phyloP scores from a whole-genome alignment of 2,888 invertebrate genomes.

The Rhopalosiphum nymphaeae region DNA sequence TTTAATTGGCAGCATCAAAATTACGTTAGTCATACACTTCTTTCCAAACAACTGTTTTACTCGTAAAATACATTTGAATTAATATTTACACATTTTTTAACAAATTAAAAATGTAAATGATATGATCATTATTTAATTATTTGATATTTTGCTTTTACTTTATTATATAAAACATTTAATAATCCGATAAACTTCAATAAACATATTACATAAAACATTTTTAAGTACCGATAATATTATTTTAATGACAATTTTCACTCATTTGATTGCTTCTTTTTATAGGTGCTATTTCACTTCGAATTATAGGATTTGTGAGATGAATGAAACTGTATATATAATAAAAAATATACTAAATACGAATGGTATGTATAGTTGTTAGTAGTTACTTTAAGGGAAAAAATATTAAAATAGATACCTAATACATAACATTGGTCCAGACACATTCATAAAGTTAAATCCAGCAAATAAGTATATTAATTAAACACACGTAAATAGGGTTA shows the following conservation, averaged over 20 bases:
- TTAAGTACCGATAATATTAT: not conserved
- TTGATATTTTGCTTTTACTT: not conserved
- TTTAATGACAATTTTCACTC: not conserved
- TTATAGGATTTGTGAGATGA: not conserved
- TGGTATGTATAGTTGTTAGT: not conserved
- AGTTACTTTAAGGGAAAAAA: not conserved
- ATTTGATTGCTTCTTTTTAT: not conserved
- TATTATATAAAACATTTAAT: not conserved
- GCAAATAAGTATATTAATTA: not conserved
- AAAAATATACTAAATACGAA: not conserved
- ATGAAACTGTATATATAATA: not conserved
- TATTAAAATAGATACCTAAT: not conserved
- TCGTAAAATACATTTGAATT: not conserved
- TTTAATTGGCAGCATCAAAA: not conserved
- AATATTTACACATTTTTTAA: not conserved
- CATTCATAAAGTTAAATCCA: not conserved
- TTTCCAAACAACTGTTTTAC: not conserved
- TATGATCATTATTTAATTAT: not conserved
- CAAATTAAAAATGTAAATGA: too few species aligned
- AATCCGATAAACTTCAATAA: not conserved
- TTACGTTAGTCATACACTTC: not conserved
- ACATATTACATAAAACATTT: not conserved
- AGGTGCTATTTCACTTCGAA: not conserved
- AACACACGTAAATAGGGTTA: constrained; percentile 1
- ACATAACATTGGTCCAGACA: too few species aligned